phyloP scores from a whole-genome alignment of 2,113 vertebrate genomes.

The Agelaius phoeniceus region DNA sequence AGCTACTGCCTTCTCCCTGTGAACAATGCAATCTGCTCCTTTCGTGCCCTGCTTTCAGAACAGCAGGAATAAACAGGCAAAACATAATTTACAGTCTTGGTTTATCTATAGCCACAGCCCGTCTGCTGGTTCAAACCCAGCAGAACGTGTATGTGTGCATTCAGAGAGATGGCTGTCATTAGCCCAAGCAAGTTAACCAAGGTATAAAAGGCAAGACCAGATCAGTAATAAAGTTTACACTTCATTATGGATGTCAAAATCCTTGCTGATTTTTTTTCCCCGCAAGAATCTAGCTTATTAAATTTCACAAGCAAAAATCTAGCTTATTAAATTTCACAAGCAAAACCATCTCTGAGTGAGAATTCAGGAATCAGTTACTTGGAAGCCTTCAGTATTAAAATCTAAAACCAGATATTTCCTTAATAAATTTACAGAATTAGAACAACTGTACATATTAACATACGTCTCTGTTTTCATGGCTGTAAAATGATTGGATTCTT shows the following conservation, averaged over 20 bases:
- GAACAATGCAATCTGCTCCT: constrained; percentile 2
- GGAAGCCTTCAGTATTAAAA: constrained; percentile 57
- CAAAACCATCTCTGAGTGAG: constrained; percentile 1
- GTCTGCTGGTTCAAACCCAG: constrained; percentile 63
- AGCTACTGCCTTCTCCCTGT: neutral
- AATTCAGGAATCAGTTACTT: constrained; percentile 10
- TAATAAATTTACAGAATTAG: constrained; percentile 72
- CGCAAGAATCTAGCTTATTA: constrained; percentile 31
- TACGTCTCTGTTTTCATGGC: constrained; percentile 62
- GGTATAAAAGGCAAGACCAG: constrained; percentile 43
- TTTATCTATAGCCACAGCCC: constrained; percentile 66
- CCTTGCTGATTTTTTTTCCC: neutral
- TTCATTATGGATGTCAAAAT: constrained; percentile 46
- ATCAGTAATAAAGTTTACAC: constrained; percentile 51
- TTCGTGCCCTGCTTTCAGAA: constrained; percentile 38
- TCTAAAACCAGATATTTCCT: constrained; percentile 59
- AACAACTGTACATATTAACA: constrained; percentile 74
- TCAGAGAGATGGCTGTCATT: constrained; percentile 50
- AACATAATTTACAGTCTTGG: constrained; percentile 62
- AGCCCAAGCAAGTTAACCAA: constrained; percentile 44
- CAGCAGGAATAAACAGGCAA: constrained; percentile 57
- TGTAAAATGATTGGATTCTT: constrained; percentile 74
- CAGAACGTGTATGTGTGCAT: constrained; percentile 50
- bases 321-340: constrained; percentile 31
- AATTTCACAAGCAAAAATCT: constrained; percentile 20